Conservation (phyloP, 2,888 invertebrate species). For the Lasioglossum vierecki region DNA sequence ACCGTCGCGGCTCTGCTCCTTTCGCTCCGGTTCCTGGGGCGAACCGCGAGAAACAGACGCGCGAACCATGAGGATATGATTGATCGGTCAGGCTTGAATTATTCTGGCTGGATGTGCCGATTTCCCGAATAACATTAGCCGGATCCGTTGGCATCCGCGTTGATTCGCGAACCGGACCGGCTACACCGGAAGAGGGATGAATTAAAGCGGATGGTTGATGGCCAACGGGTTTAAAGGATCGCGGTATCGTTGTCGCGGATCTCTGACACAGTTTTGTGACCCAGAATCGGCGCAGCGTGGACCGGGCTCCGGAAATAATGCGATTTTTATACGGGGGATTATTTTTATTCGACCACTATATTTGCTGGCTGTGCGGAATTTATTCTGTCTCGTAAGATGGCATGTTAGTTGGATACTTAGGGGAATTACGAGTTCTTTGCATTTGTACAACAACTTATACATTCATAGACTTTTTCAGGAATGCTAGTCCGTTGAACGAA, state of each 20-base stretch:
- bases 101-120: slow-evolving; percentile 42
- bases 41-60: slow-evolving; percentile 23
- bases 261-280: background rate
- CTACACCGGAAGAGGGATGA: background rate
- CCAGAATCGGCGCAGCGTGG: background rate
- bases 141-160: background rate
- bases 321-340: background rate
- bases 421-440: background rate
- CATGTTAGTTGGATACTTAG: background rate
- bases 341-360: background rate
- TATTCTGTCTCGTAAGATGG: background rate
- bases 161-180: background rate
- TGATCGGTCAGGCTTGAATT: slow-evolving; percentile 52
- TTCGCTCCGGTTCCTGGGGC: slow-evolving; percentile 24
- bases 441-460: background rate
- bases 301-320: background rate
- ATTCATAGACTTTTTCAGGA: background rate
- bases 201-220: background rate
- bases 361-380: background rate
- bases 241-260: background rate
- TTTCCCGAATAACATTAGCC: slow-evolving; percentile 54
- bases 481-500: background rate
- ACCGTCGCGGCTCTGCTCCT: slow-evolving; percentile 21
- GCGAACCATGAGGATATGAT: slow-evolving; percentile 35
- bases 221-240: background rate